phyloP scores from a whole-genome alignment of 1,140 invertebrate genomes.

The Listronotus bonariensis region DNA sequence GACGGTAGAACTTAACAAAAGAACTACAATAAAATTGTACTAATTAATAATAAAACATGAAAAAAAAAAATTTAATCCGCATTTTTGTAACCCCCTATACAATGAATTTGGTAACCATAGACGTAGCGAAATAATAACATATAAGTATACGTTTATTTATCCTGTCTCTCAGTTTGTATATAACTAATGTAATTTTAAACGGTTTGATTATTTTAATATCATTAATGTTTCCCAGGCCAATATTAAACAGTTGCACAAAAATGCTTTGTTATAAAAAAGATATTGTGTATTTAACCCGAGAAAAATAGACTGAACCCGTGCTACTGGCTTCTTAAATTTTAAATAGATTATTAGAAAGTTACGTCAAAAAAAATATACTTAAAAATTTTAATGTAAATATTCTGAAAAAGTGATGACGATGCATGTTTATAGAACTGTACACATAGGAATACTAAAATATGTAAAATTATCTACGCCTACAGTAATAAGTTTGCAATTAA shows the following conservation, averaged over 20 bases:
- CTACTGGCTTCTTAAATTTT: neutral
- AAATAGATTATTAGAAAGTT: no score
- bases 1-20: no score
- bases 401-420: no score
- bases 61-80: neutral
- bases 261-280: slow-evolving; percentile 20
- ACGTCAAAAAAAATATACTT: no score
- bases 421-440: no score
- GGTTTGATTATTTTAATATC: slow-evolving; percentile 31
- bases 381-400: no score
- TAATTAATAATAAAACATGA: no score
- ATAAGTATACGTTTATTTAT: slow-evolving; percentile 16
- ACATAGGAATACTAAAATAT: no score
- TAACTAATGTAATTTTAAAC: slow-evolving; percentile 21
- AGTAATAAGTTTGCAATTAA: no score
- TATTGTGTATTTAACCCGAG: slow-evolving; percentile 11
- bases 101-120: neutral
- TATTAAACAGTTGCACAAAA: slow-evolving; percentile 27
- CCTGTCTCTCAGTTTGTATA: slow-evolving; percentile 22
- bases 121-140: neutral
- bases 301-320: neutral
- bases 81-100: neutral
- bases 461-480: no score
- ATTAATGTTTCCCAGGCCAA: slow-evolving; percentile 23
- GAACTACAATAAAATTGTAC: no score